Conservation (phyloP, 2,888 invertebrate genomes). For the Agrochola litura region DNA sequence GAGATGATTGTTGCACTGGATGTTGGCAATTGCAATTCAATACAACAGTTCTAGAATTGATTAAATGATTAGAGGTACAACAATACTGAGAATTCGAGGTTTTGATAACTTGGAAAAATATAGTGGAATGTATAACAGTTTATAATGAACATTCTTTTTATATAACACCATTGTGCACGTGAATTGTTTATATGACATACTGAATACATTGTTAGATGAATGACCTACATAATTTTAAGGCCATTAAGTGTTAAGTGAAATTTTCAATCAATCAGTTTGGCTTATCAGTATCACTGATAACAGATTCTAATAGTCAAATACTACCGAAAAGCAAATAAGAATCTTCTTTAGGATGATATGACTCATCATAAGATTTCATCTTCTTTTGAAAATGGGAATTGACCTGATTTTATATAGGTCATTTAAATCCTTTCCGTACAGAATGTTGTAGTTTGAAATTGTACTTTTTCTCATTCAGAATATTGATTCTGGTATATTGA, state of each 20-base stretch:
- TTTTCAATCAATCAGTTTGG: not conserved
- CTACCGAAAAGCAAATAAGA: not conserved
- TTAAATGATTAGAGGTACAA: conserved; percentile 6
- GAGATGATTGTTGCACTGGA: too few relatives aligned
- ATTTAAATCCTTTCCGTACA: not conserved
- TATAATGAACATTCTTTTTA: not conserved
- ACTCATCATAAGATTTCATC: not conserved
- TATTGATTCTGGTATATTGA: not conserved
- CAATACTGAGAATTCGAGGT: conserved; percentile 1
- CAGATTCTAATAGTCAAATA: not conserved
- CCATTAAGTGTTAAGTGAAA: not conserved
- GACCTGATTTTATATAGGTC: not conserved
- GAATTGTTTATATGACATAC: not conserved
- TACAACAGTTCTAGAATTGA: not conserved
- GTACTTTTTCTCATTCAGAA: not conserved
- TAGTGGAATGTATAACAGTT: not conserved
- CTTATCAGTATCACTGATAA: not conserved
- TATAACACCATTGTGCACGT: conserved; percentile 14
- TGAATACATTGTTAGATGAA: not conserved
- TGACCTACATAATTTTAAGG: not conserved
- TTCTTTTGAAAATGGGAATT: not conserved
- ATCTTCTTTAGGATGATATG: not conserved
- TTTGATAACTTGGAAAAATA: conserved; percentile 24
- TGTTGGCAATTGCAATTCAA: not conserved
- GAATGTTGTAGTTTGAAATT: not conserved